Evolutionary conservation across 2,797 vertebrate species (phyloP), one percentile per base, ranked within the genome.

Genomic region (Gadopsis bispinosus): DNA sequence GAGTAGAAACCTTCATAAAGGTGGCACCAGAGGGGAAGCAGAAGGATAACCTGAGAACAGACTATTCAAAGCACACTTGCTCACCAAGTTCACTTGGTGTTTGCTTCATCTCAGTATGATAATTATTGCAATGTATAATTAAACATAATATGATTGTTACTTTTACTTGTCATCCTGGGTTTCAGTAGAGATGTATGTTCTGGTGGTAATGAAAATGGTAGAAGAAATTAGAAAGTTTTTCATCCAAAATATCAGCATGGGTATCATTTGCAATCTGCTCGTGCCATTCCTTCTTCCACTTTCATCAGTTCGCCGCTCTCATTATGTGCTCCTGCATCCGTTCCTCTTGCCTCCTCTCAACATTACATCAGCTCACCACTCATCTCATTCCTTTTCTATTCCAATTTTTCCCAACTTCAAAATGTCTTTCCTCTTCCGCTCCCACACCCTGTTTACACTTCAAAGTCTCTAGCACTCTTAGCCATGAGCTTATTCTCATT

Each of bases 381-480:
- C 17, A 4, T 58, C 31, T 58, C 26, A 5, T 37, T 71, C 59
- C 20, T 19, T 59, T 67, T 62, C 67, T 75, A 9, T 26, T 71
- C 13, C 51, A 80, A 48, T 65, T 84, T 72, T 51, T 41, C 72
- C 55, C 62, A 33, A 63, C 48, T 77, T 80, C 66, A 59, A 76
- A 64, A 64, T 63, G 16, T 61, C 45, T 80, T 65, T 51, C 29
- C 47, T 74, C 22, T 80, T 71, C 56, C 55, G 64, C 47, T 55
- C 31, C 12, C 65, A 41, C n/a, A 70, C 60, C 64, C 86, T 29
- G 10, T 83, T 84, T 56, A 54, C 59, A 82, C 81, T 91, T 88
- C 83, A 89, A 88, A 86, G 86, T 82, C 69, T 60, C 17, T 54
- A 26, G 60, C 31, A 1, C 58, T 80, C 65, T 59, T 78, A 69